phyloP scores from a whole-genome alignment of 2,113 vertebrate species.

The Pteronura brasiliensis region DNA sequence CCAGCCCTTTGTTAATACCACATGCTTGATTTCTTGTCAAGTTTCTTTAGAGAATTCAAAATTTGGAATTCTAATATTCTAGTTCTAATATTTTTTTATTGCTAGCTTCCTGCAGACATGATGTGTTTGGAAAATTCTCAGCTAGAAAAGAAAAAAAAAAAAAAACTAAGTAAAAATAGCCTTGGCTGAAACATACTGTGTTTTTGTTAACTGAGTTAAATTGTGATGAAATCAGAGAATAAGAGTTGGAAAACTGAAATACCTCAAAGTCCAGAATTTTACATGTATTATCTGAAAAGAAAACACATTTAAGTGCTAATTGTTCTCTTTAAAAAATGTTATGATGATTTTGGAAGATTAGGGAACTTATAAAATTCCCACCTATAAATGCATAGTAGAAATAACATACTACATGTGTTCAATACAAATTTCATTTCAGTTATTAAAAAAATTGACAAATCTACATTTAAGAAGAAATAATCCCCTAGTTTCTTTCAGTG shows the following conservation, averaged over 20 bases:
- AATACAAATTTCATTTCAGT: background rate
- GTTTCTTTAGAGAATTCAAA: background rate
- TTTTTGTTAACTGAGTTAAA: background rate
- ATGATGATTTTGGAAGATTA: background rate
- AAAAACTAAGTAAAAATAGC: background rate
- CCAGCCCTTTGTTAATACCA: background rate
- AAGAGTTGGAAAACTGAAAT: background rate
- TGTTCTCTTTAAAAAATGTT: background rate
- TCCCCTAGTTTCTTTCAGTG: background rate
- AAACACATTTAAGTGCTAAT: background rate
- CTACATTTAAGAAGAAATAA: background rate
- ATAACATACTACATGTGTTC: background rate
- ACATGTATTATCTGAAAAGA: background rate
- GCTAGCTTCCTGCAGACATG: background rate
- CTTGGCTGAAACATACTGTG: background rate
- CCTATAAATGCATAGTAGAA: background rate
- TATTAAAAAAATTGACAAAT: slow-evolving; percentile 9
- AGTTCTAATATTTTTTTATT: background rate
- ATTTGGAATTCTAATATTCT: background rate
- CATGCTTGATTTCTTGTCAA: background rate
- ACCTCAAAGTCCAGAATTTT: background rate
- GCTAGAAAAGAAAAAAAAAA: background rate
- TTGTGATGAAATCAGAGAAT: background rate
- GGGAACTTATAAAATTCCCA: background rate
- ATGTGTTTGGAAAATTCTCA: background rate